Conservation (phyloP, 53 echinoderm and acorn worm genomes). For the Temnopleurus reevesii region DNA sequence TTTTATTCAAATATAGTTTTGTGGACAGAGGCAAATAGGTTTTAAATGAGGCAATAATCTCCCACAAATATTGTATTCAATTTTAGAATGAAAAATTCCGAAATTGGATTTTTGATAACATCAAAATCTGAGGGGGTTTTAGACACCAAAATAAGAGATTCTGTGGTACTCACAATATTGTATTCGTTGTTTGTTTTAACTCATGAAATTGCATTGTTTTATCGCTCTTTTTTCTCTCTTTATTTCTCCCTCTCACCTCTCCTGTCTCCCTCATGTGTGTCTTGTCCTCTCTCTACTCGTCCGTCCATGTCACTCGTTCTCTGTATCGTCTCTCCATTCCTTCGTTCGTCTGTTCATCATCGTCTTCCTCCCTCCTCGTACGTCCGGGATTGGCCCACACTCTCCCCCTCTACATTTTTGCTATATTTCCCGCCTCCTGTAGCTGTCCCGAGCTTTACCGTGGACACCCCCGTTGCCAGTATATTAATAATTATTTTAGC, state of each 20-base stretch:
- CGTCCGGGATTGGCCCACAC: not conserved
- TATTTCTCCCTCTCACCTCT: constrained; percentile 35
- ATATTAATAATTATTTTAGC: constrained; percentile 26
- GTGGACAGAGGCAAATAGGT: not conserved
- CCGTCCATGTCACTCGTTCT: constrained; percentile 22
- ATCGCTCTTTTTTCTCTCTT: constrained; percentile 56
- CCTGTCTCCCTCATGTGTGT: not conserved
- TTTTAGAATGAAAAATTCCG: too few species aligned
- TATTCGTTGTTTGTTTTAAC: constrained; percentile 10
- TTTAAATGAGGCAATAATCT: too few species aligned
- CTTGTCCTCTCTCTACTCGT: not conserved
- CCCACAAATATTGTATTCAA: too few species aligned
- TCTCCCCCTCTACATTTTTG: constrained; percentile 2
- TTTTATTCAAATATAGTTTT: too few species aligned
- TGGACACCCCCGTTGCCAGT: constrained; percentile 38
- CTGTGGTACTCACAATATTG: constrained; percentile 8
- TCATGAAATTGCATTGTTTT: constrained; percentile 44
- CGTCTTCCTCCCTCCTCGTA: not conserved
- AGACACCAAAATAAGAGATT: constrained; percentile 28
- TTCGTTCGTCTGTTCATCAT: constrained; percentile 6
- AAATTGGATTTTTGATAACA: not conserved
- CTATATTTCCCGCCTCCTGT: constrained; percentile 34
- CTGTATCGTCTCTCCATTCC: constrained; percentile 31
- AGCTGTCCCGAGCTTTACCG: constrained; percentile 62
- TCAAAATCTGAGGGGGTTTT: not conserved